Percentiles rank a stretch among this genome's conserved stretches.
phyloP scores from a whole-genome alignment of 2,797 vertebrate genomes.

The Varecia variegata region DNA sequence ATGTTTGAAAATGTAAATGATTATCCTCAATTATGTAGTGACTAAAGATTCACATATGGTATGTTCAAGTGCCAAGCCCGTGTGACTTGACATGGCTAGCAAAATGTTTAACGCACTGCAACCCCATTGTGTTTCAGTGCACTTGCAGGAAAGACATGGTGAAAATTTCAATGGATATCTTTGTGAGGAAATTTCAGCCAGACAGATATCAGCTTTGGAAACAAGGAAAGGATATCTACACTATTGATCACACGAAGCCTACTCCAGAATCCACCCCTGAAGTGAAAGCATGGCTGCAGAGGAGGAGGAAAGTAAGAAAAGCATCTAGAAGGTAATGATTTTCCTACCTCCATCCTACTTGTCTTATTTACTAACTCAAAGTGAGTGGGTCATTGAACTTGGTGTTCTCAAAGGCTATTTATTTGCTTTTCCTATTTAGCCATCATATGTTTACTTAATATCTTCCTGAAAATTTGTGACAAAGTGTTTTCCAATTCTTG shows the following conservation, averaged over 20 bases:
- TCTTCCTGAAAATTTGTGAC: constrained; percentile 11
- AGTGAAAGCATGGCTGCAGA: constrained; percentile 92
- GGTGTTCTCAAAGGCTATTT: background rate
- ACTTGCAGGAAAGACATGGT: constrained; percentile 98
- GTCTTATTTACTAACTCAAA: background rate
- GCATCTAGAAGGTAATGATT: constrained; percentile 85
- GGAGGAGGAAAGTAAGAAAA: constrained; percentile 86
- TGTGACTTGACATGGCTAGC: background rate
- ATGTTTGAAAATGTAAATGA: constrained; percentile 20
- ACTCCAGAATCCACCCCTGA: constrained; percentile 94
- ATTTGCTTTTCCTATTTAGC: constrained; percentile 18
- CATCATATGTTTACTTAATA: background rate
- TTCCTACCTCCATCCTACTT: rapidly evolving
- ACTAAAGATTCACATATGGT: background rate
- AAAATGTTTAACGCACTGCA: background rate
- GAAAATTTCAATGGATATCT: constrained; percentile 98
- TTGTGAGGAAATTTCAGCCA: constrained; percentile 97
- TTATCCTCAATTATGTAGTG: background rate
- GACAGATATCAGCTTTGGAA: constrained; percentile 95
- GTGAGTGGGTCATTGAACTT: background rate
- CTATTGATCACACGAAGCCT: constrained; percentile 92
- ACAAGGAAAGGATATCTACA: constrained; percentile 92
- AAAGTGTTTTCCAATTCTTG: constrained; percentile 38
- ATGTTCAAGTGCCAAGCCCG: background rate
- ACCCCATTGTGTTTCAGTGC: constrained; percentile 86